A percentile compares a stretch with the other conserved stretches of the same genome.
phyloP scores from a whole-genome alignment of 2,888 invertebrate genomes.

The Buathra laborator region DNA sequence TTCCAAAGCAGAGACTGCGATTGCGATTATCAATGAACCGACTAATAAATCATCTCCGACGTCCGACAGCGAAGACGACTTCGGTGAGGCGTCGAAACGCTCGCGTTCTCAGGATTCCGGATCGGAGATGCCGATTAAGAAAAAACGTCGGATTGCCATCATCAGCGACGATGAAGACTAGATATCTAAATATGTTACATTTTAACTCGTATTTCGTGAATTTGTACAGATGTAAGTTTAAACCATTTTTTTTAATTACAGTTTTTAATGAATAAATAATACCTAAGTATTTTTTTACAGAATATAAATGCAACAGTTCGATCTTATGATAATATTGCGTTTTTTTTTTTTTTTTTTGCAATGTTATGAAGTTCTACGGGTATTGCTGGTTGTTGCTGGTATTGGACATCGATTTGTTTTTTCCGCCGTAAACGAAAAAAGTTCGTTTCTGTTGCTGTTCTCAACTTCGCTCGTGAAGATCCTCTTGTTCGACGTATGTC shows the following conservation, averaged over 20 bases:
- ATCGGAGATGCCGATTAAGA: slow-evolving; percentile 73
- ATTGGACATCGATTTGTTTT: too few relatives aligned
- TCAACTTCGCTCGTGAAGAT: too few relatives aligned
- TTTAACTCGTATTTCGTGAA: neutral
- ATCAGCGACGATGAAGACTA: slow-evolving; percentile 81
- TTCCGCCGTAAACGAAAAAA: too few relatives aligned
- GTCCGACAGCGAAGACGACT: slow-evolving; percentile 6
- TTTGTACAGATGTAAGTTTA: neutral
- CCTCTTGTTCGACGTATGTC: too few relatives aligned
- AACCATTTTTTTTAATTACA: neutral
- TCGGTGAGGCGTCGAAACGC: slow-evolving; percentile 77
- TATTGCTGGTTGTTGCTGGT: too few relatives aligned
- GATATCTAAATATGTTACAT: neutral
- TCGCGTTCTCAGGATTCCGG: slow-evolving; percentile 77
- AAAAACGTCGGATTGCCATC: slow-evolving; percentile 81
- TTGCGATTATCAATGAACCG: slow-evolving; percentile 14
- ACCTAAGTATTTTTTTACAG: too few relatives aligned
- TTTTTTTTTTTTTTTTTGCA: too few relatives aligned
- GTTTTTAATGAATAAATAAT: neutral
- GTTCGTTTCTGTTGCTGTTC: too few relatives aligned
- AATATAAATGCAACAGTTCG: too few relatives aligned
- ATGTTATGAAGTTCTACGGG: too few relatives aligned
- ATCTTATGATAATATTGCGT: too few relatives aligned
- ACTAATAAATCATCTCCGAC: slow-evolving; percentile 6
- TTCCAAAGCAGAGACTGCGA: neutral